These are phyloP conservation scores for Rosalia funebris DNA, from an alignment of 2,888 invertebrate genomes.

Conservation along the genomic window DNA sequence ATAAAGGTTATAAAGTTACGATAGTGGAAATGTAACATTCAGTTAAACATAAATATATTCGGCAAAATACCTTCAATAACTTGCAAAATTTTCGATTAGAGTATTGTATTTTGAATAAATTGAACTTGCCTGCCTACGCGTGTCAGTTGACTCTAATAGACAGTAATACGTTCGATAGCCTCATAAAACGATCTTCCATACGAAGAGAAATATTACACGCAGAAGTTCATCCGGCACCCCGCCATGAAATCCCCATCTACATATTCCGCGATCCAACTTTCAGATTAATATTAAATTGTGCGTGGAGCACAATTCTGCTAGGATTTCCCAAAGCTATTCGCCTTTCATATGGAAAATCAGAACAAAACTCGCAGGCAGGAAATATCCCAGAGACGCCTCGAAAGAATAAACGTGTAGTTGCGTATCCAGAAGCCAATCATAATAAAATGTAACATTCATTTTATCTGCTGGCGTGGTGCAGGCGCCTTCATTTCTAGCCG, in stretches of 20 bases:
- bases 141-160: too few species aligned
- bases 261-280: conserved; percentile 17
- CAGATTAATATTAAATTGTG: conserved; percentile 25
- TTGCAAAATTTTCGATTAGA: too few species aligned
- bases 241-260: conserved; percentile 17
- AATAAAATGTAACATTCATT: conserved; percentile 55
- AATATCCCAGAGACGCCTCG: conserved; percentile 6
- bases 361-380: conserved; percentile 15
- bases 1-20: too few species aligned
- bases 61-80: too few species aligned
- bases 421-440: conserved; percentile 48
- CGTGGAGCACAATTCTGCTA: conserved; percentile 16
- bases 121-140: too few species aligned
- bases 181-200: background rate
- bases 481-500: conserved; percentile 39
- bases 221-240: conserved; percentile 1
- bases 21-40: too few species aligned
- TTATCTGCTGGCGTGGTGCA: conserved; percentile 48
- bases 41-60: too few species aligned
- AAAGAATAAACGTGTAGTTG: conserved; percentile 27
- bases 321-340: conserved; percentile 19
- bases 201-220: conserved; percentile 17
- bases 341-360: conserved; percentile 22
- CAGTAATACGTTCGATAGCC: background rate
- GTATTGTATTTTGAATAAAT: too few species aligned